Evolutionary conservation across 2,888 invertebrate species (phyloP).

Genomic region (Chrysomela aeneicollis): DNA sequence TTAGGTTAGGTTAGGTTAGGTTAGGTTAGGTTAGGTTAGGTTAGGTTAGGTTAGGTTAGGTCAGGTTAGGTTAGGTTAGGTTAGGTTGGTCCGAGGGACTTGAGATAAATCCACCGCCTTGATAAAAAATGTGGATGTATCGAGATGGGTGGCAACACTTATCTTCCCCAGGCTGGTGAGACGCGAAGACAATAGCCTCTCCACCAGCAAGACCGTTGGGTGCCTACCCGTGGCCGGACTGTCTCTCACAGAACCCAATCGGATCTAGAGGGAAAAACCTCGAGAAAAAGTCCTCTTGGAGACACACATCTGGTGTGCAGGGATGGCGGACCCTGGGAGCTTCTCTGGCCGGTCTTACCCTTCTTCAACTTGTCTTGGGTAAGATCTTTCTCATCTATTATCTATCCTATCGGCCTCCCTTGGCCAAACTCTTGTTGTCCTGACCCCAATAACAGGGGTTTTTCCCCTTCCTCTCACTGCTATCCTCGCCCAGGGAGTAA

Average conservation of each 20-base stretch:
- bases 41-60: constrained; percentile 19
- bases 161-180: background rate
- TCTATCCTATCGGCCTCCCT: background rate
- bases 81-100: constrained; percentile 10
- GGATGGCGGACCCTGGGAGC: constrained; percentile 5
- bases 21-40: constrained; percentile 12
- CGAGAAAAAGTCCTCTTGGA: constrained; percentile 1
- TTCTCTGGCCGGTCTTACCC: constrained; percentile 8
- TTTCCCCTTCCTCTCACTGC: background rate
- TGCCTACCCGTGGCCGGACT: constrained; percentile 9
- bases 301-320: constrained; percentile 11
- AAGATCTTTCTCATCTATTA: background rate
- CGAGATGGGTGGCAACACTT: background rate
- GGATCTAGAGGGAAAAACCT: constrained; percentile 5
- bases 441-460: too few species aligned
- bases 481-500: background rate
- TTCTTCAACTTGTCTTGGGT: background rate
- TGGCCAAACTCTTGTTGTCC: background rate
- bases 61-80: constrained; percentile 20
- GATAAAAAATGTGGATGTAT: constrained; percentile 1
- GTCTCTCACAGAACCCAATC: constrained; percentile 9
- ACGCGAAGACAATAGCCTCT: constrained; percentile 2
- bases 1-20: constrained; percentile 20
- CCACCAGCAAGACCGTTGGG: constrained; percentile 5
- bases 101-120: background rate